Base-by-base conservation (phyloP, 2,113 vertebrate genomes). In the Nothoprocta pentlandii region DNA sequence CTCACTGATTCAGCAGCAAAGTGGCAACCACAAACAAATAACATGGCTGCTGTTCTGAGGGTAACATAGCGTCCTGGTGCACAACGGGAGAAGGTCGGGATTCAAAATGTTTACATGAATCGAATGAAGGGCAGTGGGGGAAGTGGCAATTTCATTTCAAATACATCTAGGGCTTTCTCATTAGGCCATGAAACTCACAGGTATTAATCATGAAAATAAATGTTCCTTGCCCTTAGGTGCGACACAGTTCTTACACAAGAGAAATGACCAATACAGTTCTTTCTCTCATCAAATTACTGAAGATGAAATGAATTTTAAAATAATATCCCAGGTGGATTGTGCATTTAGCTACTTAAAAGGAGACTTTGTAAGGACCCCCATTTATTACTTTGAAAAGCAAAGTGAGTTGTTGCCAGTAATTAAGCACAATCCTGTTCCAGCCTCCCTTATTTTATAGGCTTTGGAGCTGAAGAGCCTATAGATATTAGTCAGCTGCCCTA, bases 251-350 rank as follows among this genome's bases (percentile, higher is more conserved):
- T 96, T 92, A 94, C 94, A 94, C 75, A 82, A 93, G 96, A 97
- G 97, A 96, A 97, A 96, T 95, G 90, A 94, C 97, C 95, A 96
- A 84, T 62, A 93, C 93, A 93, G 93, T 23, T 77, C 94, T 96
- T 97, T 91, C 92, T 97, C 96, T 96, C 95, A 97, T 97, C 97
- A 98, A 98, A 97, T 98, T 97, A 98, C 96, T 15, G 6, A 96
- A 96, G 96, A 97, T 75, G 82, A 97, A 97, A 98, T 97, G 96
- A 97, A 97, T 97, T 98, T 97, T 97, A 96, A 97, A 97, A 97
- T 94, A 97, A 97, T 90, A 95, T 97, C 97, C 97, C 95, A 21
- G 49, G 97, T 97, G 96, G 92, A 96, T 98, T 97, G 95, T 90
- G 91, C 95, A 94, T 94, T 96, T 95, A 96, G 96, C 97, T 96